Evolutionary conservation across 92 coral and sea anemone genomes (phyloP).

Genomic region (Umimayanthus chanpuru): DNA sequence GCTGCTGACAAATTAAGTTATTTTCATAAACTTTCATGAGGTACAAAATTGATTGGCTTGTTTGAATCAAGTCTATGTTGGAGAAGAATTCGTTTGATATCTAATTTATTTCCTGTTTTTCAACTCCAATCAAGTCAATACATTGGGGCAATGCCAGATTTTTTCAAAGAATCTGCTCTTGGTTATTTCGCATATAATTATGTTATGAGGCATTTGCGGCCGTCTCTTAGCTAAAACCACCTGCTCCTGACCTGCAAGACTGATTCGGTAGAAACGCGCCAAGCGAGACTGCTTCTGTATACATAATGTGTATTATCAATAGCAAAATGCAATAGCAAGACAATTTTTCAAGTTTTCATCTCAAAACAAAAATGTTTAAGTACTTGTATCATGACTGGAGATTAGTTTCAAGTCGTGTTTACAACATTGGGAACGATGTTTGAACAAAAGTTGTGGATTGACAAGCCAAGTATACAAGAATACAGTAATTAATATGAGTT

Average conservation of each 20-base stretch:
- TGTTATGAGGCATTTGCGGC: not conserved
- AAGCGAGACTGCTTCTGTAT: not conserved
- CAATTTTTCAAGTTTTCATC: not conserved
- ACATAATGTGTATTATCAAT: not conserved
- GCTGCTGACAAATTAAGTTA: not conserved
- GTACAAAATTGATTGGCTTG: not conserved
- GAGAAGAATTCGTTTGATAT: not conserved
- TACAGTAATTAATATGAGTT: not conserved
- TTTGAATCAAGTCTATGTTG: not conserved
- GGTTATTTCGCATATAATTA: not conserved
- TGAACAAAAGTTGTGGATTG: not conserved
- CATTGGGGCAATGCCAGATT: not conserved
- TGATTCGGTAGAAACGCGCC: not conserved
- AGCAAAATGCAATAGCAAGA: not conserved
- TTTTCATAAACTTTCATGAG: not conserved
- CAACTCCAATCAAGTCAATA: not conserved
- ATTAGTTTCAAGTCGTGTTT: not conserved
- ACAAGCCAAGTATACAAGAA: not conserved
- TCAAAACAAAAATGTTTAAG: not conserved
- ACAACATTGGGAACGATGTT: not conserved
- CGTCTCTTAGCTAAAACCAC: not conserved
- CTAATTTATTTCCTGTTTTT: not conserved
- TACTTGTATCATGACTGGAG: not conserved
- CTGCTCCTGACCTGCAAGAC: not conserved
- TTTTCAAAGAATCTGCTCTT: not conserved